Conservation (phyloP, 2,797 vertebrate species). For the Sebastes trivittatus region DNA sequence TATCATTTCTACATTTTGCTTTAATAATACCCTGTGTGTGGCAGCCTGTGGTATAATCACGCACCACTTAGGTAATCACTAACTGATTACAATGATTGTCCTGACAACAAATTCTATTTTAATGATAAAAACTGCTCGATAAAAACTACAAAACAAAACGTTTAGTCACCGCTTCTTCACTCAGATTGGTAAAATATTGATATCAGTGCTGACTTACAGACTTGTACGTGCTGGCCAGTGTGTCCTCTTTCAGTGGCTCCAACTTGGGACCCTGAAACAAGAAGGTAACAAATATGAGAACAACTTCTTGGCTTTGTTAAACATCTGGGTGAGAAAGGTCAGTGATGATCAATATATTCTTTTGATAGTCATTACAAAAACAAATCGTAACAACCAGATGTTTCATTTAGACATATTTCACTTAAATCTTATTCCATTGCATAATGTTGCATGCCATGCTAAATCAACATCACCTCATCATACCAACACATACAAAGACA, state of each 20-base stretch:
- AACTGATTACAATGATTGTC: background rate
- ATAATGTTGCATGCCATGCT: background rate
- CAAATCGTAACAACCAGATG: background rate
- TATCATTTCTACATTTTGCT: background rate
- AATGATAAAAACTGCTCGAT: background rate
- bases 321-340: background rate
- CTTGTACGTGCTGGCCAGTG: slow-evolving; percentile 80
- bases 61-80: background rate
- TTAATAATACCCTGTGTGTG: background rate
- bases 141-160: background rate
- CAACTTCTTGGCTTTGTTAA: background rate
- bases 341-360: background rate
- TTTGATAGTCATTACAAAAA: background rate
- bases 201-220: slow-evolving; percentile 82
- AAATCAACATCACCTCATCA: background rate
- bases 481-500: background rate
- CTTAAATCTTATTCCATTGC: background rate
- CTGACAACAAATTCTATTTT: background rate
- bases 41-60: background rate
- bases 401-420: background rate
- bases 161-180: background rate
- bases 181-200: background rate
- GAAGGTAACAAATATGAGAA: slow-evolving; percentile 6
- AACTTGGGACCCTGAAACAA: slow-evolving; percentile 86
- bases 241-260: slow-evolving; percentile 90